These are phyloP conservation scores for Sminthopsis crassicaudata DNA, from an alignment of 2,113 vertebrate genomes.

Conservation along the genomic window DNA sequence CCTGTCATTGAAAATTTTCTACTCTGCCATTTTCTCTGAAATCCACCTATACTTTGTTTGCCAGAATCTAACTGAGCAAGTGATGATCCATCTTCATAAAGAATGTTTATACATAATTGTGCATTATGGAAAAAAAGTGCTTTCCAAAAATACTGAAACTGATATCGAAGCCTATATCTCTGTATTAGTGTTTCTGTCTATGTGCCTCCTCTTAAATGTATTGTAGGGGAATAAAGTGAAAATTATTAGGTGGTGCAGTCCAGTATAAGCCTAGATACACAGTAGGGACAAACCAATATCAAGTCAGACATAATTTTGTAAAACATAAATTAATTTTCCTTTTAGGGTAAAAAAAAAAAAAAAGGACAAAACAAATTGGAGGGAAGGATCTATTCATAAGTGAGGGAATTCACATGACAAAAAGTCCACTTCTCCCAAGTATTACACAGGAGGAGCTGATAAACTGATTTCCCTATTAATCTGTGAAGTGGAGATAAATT, in stretches of 20 bases:
- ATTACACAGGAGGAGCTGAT: slow-evolving; percentile 56
- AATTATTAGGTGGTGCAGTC: not conserved
- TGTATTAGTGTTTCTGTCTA: not conserved
- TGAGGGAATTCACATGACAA: slow-evolving; percentile 49
- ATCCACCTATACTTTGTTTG: not conserved
- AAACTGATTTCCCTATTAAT: slow-evolving; percentile 66
- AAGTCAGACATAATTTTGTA: not conserved
- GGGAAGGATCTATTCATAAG: not conserved
- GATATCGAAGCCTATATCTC: not conserved
- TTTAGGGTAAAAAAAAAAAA: not conserved
- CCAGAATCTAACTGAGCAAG: not conserved
- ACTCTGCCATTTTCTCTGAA: not conserved
- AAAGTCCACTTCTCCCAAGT: slow-evolving; percentile 39
- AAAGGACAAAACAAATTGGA: not conserved
- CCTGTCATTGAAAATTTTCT: not conserved
- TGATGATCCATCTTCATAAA: not conserved
- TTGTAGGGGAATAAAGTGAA: not conserved
- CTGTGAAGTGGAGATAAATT: slow-evolving; percentile 63
- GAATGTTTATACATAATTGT: not conserved
- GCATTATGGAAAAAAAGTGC: not conserved
- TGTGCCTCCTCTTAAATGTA: not conserved
- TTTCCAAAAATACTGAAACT: not conserved
- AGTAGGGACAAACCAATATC: not conserved
- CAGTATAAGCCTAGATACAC: not conserved
- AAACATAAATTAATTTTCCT: not conserved